These are phyloP conservation scores for Pocota personata DNA, from an alignment of 2,888 invertebrate genomes.

Conservation along the genomic window DNA sequence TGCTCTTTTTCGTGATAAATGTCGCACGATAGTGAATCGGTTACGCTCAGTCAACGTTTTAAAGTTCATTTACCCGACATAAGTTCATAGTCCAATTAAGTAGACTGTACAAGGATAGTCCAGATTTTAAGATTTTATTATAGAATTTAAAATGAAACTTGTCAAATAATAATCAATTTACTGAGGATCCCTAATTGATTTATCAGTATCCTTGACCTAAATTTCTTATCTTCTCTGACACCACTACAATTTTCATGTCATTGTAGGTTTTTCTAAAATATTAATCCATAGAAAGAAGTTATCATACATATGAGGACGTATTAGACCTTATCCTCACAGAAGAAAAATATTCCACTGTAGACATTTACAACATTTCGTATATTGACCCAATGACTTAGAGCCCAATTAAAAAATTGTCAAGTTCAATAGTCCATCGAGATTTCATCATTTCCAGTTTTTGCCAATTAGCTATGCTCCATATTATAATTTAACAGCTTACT, in stretches of 20 bases:
- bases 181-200: background rate
- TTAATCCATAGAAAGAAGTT: background rate
- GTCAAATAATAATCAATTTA: background rate
- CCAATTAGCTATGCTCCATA: constrained; percentile 2
- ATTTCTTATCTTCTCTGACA: constrained; percentile 8
- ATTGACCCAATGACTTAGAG: constrained; percentile 6
- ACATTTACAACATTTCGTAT: background rate
- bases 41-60: background rate
- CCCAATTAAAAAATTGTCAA: background rate
- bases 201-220: constrained; percentile 31
- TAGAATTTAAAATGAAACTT: no score
- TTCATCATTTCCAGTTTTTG: constrained; percentile 49
- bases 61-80: constrained; percentile 1
- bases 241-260: background rate
- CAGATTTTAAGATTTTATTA: no score
- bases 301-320: background rate
- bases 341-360: background rate
- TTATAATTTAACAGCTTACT: background rate
- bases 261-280: background rate
- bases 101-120: background rate
- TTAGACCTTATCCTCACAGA: background rate
- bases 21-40: background rate
- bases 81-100: background rate
- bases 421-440: constrained; percentile 43
- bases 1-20: background rate